A percentile compares a stretch with the other conserved stretches of the same genome.
These are phyloP conservation scores for Atethmia centrago DNA, from an alignment of 2,888 invertebrate genomes.

Conservation along the genomic window DNA sequence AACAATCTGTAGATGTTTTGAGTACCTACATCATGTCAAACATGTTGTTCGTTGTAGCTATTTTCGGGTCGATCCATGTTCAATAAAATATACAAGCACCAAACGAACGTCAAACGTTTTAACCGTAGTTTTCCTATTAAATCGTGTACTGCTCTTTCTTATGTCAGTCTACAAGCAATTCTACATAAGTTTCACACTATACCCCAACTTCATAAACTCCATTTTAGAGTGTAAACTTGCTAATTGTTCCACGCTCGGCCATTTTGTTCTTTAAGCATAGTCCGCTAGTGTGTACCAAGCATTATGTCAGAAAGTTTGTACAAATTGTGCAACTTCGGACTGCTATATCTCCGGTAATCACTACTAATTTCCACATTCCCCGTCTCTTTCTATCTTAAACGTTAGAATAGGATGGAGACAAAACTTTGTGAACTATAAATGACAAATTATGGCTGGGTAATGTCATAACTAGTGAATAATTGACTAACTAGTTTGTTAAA, in stretches of 20 bases:
- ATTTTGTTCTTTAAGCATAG: slow-evolving; percentile 18
- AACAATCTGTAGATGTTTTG: neutral
- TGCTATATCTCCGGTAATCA: slow-evolving; percentile 55
- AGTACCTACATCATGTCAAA: neutral
- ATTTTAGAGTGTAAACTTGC: slow-evolving; percentile 29
- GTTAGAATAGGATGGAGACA: slow-evolving; percentile 17
- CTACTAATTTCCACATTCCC: slow-evolving; percentile 21
- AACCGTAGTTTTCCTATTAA: neutral
- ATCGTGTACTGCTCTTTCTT: neutral
- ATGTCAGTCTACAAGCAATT: slow-evolving; percentile 1
- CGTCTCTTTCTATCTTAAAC: slow-evolving; percentile 21
- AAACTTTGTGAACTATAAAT: slow-evolving; percentile 50
- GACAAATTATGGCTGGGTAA: slow-evolving; percentile 55
- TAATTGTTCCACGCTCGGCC: slow-evolving; percentile 10
- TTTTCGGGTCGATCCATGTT: neutral
- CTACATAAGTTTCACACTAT: slow-evolving; percentile 15
- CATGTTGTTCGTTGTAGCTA: neutral
- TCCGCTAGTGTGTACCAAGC: slow-evolving; percentile 41
- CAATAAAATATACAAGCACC: slow-evolving; percentile 7
- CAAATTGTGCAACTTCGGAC: slow-evolving; percentile 57
- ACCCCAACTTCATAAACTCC: slow-evolving; percentile 21
- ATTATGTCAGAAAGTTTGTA: slow-evolving; percentile 52
- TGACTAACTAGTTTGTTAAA: slow-evolving; percentile 53
- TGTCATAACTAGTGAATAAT: slow-evolving; percentile 56
- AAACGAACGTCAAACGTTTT: neutral